A percentile compares a stretch with the other conserved stretches of the same genome.
phyloP scores from a whole-genome alignment of 2,797 vertebrate species.

The Jordanella pulchra region DNA sequence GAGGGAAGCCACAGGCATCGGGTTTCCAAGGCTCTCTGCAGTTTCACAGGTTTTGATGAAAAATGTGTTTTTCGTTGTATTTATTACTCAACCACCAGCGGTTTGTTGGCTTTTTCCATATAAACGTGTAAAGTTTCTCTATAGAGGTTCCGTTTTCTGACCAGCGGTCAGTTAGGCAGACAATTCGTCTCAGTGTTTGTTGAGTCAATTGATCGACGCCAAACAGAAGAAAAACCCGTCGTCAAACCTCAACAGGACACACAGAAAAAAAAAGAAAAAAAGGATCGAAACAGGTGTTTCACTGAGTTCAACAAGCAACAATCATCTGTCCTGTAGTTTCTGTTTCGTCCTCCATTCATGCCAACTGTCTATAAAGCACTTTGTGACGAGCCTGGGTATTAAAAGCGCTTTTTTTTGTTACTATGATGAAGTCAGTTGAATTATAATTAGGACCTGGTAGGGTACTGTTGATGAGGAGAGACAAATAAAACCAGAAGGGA shows the following conservation, averaged over 20 bases:
- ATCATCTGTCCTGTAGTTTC: constrained; percentile 21
- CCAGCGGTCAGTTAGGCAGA: constrained; percentile 19
- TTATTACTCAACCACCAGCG: constrained; percentile 30
- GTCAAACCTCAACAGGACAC: constrained; percentile 12
- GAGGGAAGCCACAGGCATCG: constrained; percentile 27
- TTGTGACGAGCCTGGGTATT: constrained; percentile 66
- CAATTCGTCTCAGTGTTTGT: constrained; percentile 14
- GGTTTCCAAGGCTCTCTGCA: constrained; percentile 13
- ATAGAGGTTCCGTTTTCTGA: neutral
- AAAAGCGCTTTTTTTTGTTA: constrained; percentile 41
- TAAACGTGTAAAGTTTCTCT: constrained; percentile 1
- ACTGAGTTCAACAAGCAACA: constrained; percentile 25
- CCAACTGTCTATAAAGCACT: constrained; percentile 67
- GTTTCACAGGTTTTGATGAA: constrained; percentile 35
- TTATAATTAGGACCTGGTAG: constrained; percentile 33
- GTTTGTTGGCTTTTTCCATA: constrained; percentile 34
- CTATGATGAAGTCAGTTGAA: constrained; percentile 12
- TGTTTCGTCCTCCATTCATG: neutral
- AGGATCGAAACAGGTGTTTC: constrained; percentile 1
- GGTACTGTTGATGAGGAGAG: constrained; percentile 35
- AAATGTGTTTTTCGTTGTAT: constrained; percentile 31
- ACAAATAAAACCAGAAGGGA: constrained; percentile 11
- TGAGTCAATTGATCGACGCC: constrained; percentile 1
- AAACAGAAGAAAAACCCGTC: constrained; percentile 5
- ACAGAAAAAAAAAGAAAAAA: neutral